Evolutionary conservation across 2,888 invertebrate genomes (phyloP).

Genomic region (Unio delphinus): DNA sequence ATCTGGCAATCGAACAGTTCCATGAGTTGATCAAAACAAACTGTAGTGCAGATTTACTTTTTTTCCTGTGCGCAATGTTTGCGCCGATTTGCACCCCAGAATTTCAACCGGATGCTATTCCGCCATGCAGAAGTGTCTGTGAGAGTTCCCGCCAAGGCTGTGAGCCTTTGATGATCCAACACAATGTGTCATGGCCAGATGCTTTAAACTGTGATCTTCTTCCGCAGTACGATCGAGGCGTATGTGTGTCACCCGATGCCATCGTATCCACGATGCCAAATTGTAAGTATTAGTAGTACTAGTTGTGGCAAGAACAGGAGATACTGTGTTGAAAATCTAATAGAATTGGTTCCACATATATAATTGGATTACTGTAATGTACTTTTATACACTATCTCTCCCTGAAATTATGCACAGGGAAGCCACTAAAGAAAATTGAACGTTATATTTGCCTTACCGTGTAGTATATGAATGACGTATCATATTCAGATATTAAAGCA

Average conservation of each 20-base stretch:
- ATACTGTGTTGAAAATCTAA: no score
- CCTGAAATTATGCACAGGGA: no score
- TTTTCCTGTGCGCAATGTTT: slow-evolving; percentile 65
- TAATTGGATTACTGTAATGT: no score
- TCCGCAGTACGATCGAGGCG: slow-evolving; percentile 62
- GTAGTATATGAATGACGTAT: no score
- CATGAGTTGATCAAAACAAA: slow-evolving; percentile 56
- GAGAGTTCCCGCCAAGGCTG: slow-evolving; percentile 57
- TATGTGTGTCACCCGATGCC: slow-evolving; percentile 63
- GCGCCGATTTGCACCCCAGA: slow-evolving; percentile 64
- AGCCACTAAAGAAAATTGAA: no score
- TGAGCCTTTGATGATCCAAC: slow-evolving; percentile 59
- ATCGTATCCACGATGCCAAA: slow-evolving; percentile 52
- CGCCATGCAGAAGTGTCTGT: slow-evolving; percentile 65
- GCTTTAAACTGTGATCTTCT: slow-evolving; percentile 56
- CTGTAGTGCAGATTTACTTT: slow-evolving; percentile 60
- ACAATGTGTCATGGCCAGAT: slow-evolving; percentile 65
- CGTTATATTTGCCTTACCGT: no score
- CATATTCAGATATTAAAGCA: no score
- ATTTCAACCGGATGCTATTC: slow-evolving; percentile 60
- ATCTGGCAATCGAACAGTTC: slow-evolving; percentile 59
- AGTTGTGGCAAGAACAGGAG: no score
- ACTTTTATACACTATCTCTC: no score
- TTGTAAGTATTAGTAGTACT: slow-evolving; percentile 23
- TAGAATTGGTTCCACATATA: no score